Percentiles rank a stretch among this genome's conserved stretches.
phyloP scores from a whole-genome alignment of 2,888 invertebrate species.

The Arrhopalites spinosus region DNA sequence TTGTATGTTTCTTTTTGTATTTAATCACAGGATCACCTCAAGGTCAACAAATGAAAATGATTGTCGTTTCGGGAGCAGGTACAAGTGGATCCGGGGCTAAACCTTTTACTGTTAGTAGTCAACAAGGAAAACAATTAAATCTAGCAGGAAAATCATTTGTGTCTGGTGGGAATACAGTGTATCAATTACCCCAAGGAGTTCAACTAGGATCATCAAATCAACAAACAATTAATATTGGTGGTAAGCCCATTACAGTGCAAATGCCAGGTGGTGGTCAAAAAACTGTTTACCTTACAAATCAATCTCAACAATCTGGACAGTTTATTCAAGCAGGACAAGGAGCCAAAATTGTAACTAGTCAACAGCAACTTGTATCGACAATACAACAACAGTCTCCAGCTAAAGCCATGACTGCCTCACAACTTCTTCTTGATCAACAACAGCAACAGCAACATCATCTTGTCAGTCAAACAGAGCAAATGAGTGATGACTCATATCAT shows the following conservation, averaged over 20 bases:
- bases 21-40: background rate
- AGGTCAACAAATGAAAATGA: conserved; percentile 23
- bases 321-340: background rate
- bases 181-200: conserved; percentile 1
- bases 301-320: background rate
- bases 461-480: background rate
- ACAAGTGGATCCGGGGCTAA: background rate
- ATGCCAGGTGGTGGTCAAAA: background rate
- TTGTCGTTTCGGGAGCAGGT: background rate
- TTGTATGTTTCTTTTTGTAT: background rate
- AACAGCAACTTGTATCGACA: background rate
- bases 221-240: background rate
- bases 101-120: background rate
- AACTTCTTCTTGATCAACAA: background rate
- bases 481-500: background rate
- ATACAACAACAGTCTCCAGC: background rate
- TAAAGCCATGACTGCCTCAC: background rate
- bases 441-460: background rate
- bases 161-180: background rate
- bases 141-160: background rate
- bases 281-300: background rate
- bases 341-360: background rate
- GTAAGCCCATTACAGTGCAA: background rate
- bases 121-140: background rate
- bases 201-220: background rate